These are phyloP conservation scores for Cyclura pinguis DNA, from an alignment of 2,797 vertebrate species.

Conservation along the genomic window DNA sequence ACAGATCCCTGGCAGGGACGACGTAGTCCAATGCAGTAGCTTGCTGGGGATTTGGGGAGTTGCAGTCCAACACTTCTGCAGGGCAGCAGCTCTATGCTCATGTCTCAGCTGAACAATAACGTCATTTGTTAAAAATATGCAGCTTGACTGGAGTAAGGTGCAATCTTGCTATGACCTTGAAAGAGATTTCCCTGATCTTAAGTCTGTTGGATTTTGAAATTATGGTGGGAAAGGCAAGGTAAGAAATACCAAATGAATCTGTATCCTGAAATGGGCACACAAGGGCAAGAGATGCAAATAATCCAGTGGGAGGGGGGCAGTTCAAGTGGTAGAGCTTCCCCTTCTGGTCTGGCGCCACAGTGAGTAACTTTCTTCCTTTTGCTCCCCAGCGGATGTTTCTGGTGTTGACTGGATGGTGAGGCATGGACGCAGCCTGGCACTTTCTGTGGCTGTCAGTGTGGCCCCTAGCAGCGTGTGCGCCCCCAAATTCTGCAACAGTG, in stretches of 20 bases:
- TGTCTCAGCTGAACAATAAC: not conserved
- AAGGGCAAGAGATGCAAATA: not conserved
- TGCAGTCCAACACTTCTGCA: not conserved
- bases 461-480: conserved; percentile 88
- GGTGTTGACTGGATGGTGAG: conserved; percentile 99
- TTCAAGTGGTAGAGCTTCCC: not conserved
- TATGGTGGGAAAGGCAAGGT: not conserved
- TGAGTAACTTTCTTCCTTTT: not conserved
- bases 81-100: not conserved
- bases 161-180: not conserved
- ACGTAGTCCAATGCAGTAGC: not conserved
- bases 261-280: not conserved
- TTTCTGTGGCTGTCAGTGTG: conserved; percentile 89
- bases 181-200: not conserved
- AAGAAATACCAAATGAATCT: not conserved
- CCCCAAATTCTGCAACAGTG: conserved; percentile 84
- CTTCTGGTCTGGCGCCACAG: not conserved
- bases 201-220: not conserved
- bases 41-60: not conserved
- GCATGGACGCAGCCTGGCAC: conserved; percentile 93
- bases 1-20: not conserved
- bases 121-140: not conserved
- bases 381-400: conserved; percentile 87
- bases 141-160: not conserved
- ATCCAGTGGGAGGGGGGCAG: not conserved